Base-by-base conservation (phyloP, 2,113 vertebrate genomes). In the Muscicapa adusta region DNA sequence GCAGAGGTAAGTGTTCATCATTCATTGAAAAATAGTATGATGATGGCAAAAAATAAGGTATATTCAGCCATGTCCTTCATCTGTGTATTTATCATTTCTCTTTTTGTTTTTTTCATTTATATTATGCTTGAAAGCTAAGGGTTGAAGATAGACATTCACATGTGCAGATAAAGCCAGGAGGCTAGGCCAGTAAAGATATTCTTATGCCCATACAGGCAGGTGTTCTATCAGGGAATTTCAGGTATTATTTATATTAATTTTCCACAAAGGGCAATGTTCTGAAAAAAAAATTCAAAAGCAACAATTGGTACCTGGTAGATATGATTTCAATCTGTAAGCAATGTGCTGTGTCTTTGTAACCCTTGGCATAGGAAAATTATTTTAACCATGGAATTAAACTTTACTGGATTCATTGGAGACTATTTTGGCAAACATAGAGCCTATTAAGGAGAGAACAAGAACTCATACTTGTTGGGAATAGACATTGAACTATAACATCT, bases 301-400 rank as follows among this genome's bases (percentile, higher is more conserved):
- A 31, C 9, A 77, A 91, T 28, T 57, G 18, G 6, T 54, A 47
- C 24, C 29, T 38, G 8, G 12, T 47, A 14, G 48, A 56, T 84
- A 84, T 84, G 5, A 48, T 73, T 82, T 92, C 48, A 57, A 16
- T 45, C 51, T 67, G 6, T 40, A 42, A 83, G 31, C 12, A 80
- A 8, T 7, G 2, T 25, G 16, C 28, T 88, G 18, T 62, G 18
- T 60, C 42, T 85, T 92, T 2, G 1, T 76, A 80, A 82, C 11
- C 38, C 0, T 0, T 82, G 74, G 24, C 38, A 36, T 1, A 50
- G 38, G 54, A 18, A 92, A 79, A 82, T 85, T 0, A 48, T 47
- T 91, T 95, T 94, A 91, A 60, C 34, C 12, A 5, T 10, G 47
- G 54, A 70, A 14, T 48, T 78, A 76, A 82, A 88, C 0, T 0